These are phyloP conservation scores for Euborellia annulipes DNA, from an alignment of 1,140 invertebrate species.

Conservation along the genomic window DNA sequence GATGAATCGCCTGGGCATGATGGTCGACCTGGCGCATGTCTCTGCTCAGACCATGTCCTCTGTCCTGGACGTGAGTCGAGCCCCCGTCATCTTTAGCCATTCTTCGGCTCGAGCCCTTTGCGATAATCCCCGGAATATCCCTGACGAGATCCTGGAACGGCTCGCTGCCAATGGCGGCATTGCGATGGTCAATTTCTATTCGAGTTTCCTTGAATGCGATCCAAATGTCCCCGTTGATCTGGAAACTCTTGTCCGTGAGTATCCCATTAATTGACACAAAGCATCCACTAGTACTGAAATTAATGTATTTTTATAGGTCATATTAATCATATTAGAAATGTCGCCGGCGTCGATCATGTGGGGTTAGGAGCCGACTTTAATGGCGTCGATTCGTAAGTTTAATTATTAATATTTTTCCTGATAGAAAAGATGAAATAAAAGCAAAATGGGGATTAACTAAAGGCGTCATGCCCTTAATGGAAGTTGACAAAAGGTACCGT, in stretches of 20 bases:
- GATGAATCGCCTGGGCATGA: slow-evolving; percentile 81
- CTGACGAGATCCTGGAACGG: slow-evolving; percentile 59
- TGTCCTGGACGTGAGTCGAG: slow-evolving; percentile 51
- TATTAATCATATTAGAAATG: slow-evolving; percentile 31
- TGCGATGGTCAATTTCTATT: slow-evolving; percentile 82
- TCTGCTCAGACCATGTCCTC: slow-evolving; percentile 63
- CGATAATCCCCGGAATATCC: slow-evolving; percentile 70
- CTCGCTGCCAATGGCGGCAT: slow-evolving; percentile 66
- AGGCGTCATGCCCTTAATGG: too few species aligned
- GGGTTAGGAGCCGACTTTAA: slow-evolving; percentile 27
- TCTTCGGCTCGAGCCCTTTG: slow-evolving; percentile 73
- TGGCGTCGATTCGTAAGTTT: slow-evolving; percentile 26
- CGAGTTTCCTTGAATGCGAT: slow-evolving; percentile 65
- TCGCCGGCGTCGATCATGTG: slow-evolving; percentile 30
- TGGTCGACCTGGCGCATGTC: slow-evolving; percentile 79
- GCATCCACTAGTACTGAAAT: not conserved
- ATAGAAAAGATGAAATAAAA: too few species aligned
- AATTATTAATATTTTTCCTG: too few species aligned
- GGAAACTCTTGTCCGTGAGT: slow-evolving; percentile 57
- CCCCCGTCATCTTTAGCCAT: slow-evolving; percentile 81
- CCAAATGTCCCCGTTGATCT: slow-evolving; percentile 45
- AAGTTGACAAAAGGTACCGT: too few species aligned
- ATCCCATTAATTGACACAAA: not conserved
- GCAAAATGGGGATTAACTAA: too few species aligned
- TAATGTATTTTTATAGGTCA: slow-evolving; percentile 27